phyloP scores from a whole-genome alignment of 2,888 invertebrate genomes.

The Acanthosepion lycidas region DNA sequence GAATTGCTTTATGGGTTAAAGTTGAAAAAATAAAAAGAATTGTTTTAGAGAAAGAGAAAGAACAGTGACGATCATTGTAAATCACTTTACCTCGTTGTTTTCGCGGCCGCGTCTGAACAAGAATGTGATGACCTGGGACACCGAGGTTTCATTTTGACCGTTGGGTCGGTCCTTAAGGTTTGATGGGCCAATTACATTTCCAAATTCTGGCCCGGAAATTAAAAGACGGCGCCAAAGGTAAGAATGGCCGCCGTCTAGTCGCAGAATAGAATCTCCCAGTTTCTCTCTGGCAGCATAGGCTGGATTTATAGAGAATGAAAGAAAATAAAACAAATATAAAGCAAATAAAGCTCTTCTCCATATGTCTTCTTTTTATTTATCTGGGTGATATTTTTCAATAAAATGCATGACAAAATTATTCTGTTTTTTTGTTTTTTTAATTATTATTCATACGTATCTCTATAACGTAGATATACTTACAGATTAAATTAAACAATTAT shows the following conservation, averaged over 20 bases:
- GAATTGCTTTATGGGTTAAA: not conserved
- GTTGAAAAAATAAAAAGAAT: not conserved
- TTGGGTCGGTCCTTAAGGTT: not conserved
- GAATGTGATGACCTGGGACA: not conserved
- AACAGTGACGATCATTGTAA: not conserved
- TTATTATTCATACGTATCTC: not conserved
- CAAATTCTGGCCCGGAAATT: not conserved
- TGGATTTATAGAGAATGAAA: not conserved
- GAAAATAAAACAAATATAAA: not conserved
- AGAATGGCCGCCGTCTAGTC: not conserved
- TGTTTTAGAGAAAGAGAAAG: not conserved
- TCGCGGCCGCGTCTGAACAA: not conserved
- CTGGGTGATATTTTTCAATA: too few species aligned
- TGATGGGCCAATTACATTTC: not conserved
- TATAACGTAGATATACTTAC: not conserved
- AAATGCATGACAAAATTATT: too few species aligned
- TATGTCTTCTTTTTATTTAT: too few species aligned
- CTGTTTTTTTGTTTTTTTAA: too few species aligned
- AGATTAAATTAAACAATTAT: too few species aligned
- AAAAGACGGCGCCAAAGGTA: constrained; percentile 7
- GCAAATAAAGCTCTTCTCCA: not conserved
- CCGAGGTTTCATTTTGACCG: not conserved
- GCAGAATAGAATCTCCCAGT: not conserved
- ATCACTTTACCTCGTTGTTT: not conserved
- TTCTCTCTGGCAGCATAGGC: not conserved